Conservation (phyloP, 2,113 vertebrate genomes). For the Chascanopsetta lugubris region DNA sequence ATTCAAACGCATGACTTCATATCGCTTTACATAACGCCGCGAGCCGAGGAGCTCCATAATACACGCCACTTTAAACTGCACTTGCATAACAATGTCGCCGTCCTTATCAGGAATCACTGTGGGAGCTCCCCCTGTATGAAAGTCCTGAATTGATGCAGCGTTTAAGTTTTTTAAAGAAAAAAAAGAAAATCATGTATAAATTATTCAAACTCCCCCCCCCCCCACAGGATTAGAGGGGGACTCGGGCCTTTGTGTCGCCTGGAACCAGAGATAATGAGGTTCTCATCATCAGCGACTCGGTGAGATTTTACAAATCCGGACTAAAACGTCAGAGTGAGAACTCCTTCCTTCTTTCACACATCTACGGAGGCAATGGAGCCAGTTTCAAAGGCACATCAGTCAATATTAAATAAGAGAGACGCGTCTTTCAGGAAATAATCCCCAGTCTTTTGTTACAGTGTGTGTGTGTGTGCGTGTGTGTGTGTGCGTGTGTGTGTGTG, state of each 20-base stretch:
- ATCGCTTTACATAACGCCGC: constrained; percentile 24
- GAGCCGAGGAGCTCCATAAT: constrained; percentile 11
- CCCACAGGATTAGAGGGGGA: constrained; percentile 52
- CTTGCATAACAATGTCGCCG: constrained; percentile 11
- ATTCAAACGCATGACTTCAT: constrained; percentile 13
- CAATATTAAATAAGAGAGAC: constrained; percentile 31
- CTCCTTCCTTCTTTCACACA: constrained; percentile 8
- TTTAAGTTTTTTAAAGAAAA: constrained; percentile 28
- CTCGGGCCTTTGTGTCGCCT: constrained; percentile 51
- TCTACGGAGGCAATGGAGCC: constrained; percentile 9
- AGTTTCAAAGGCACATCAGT: constrained; percentile 36
- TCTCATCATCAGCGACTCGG: constrained; percentile 31
- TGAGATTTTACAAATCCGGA: constrained; percentile 43
- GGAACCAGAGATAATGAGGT: constrained; percentile 46
- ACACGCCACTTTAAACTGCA: constrained; percentile 6
- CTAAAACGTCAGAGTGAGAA: constrained; percentile 14
- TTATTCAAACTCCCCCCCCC: constrained; percentile 60
- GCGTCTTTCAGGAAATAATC: constrained; percentile 31
- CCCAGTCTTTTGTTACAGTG: constrained; percentile 25
- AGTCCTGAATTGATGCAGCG: constrained; percentile 35
- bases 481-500: too few species aligned
- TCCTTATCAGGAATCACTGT: constrained; percentile 26
- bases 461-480: too few species aligned
- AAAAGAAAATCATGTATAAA: constrained; percentile 37
- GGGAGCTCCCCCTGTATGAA: neutral